Conservation (phyloP, 2,113 vertebrate genomes). For the Dermatemys mawii region DNA sequence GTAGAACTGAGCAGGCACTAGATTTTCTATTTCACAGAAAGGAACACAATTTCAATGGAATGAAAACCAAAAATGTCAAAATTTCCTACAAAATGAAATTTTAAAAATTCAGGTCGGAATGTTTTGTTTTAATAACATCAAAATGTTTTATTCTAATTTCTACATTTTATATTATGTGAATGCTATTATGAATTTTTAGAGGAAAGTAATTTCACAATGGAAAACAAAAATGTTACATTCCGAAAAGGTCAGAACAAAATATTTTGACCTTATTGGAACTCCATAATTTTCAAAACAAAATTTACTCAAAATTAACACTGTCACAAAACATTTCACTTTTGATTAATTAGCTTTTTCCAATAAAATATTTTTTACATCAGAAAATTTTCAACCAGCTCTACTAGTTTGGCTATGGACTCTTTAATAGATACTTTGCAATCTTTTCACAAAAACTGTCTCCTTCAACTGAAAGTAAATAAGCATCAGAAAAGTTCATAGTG, state of each 20-base stretch:
- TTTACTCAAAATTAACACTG: background rate
- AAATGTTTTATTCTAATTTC: too few species aligned
- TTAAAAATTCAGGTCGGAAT: too few species aligned
- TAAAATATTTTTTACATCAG: background rate
- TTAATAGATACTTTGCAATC: background rate
- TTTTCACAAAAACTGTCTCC: background rate
- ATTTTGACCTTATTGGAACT: background rate
- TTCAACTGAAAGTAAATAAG: background rate
- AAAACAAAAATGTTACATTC: background rate
- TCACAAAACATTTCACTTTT: background rate
- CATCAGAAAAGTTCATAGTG: background rate
- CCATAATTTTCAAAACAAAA: background rate
- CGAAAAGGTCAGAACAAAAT: background rate
- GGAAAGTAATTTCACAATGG: background rate
- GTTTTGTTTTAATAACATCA: too few species aligned
- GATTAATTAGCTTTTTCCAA: background rate
- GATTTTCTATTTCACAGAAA: background rate
- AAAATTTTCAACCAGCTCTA: background rate
- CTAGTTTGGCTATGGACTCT: background rate
- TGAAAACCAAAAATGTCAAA: background rate
- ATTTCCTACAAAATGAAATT: background rate
- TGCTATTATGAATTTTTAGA: background rate
- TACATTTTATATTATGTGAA: background rate
- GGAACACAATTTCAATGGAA: background rate
- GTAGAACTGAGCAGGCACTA: accelerated